A percentile compares a stretch with the other conserved stretches of the same genome.
These are phyloP conservation scores for Ctenopoma multispine DNA, from an alignment of 2,797 vertebrate species.

Conservation along the genomic window DNA sequence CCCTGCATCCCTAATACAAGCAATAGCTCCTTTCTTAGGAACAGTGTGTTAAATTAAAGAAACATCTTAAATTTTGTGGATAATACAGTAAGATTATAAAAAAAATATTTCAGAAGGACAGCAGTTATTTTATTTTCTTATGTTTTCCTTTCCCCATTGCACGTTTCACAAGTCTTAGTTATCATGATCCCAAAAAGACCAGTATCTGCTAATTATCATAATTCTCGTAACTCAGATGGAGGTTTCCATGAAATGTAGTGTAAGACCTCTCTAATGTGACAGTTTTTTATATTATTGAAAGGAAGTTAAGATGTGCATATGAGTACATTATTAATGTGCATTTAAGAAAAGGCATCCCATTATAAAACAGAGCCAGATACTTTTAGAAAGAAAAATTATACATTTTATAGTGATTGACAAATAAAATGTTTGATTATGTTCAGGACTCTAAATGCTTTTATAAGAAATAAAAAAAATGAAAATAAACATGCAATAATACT, in stretches of 20 bases:
- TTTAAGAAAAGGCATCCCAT: neutral
- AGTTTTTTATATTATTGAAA: neutral
- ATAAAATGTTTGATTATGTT: neutral
- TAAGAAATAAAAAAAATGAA: neutral
- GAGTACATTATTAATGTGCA: neutral
- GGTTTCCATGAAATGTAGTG: neutral
- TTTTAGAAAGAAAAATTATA: neutral
- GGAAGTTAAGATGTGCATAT: neutral
- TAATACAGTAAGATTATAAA: too few relatives aligned
- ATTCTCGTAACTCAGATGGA: constrained; percentile 25
- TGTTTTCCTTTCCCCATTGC: neutral
- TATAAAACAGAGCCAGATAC: neutral
- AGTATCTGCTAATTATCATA: constrained; percentile 1
- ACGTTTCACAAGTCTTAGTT: constrained; percentile 1
- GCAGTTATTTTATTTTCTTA: neutral
- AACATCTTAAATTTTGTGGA: too few relatives aligned
- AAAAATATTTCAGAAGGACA: neutral
- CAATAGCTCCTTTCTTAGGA: neutral
- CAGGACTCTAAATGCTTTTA: neutral
- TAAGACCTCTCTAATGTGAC: neutral
- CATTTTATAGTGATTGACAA: neutral
- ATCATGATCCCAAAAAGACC: constrained; percentile 33
- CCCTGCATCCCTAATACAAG: neutral
- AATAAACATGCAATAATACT: neutral
- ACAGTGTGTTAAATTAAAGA: neutral